Evolutionary conservation across 2,888 invertebrate genomes (phyloP), one percentile per base, ranked within the genome.

Genomic region (Rotaria socialis): DNA sequence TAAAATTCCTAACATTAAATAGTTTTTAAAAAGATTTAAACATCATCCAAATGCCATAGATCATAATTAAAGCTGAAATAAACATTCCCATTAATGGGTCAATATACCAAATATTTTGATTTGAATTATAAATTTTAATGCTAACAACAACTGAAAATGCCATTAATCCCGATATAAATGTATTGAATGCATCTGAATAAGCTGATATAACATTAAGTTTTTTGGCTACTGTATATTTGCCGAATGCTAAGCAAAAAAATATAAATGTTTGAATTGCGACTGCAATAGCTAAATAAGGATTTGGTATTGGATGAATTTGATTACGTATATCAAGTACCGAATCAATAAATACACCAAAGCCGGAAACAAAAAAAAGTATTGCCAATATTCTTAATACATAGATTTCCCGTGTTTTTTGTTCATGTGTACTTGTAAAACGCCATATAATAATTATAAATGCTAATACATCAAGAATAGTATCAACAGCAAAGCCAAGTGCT

Each of bases 391-490:
- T 43, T 80, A 80, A 47, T 24, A 47, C 80, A 47, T 80, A 80
- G 4, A n/a, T 47, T 80, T 80, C 80, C 11, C 80, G 80, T 80
- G 47, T 80, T 14, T 1, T 10, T 47, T 80, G 43, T 47, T 80
- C 47, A 24, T 47, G 10, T 47, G 80, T 24, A 47, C 80, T 80
- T n/a, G 47, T 80, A 80, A 80, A 80, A 80, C 80, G 80, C 80
- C 80, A 80, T 43, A 80, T 80, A n/a, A 80, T n/a, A 47, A n/a
- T 14, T 10, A 16, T 3, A 47, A 80, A 80, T 80, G 80, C 43
- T 80, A 80, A n/a, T 19, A 80, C 80, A 80, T 80, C 80, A 47
- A 80, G 80, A n/a, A 80, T 80, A 24, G 80, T 80, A 80, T 80
- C 80, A 24, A 80, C 47, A 47, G 80, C 80, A 80, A 80, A 80